Base-by-base conservation (phyloP, 2,797 vertebrate genomes). In the Acridotheres tristis region DNA sequence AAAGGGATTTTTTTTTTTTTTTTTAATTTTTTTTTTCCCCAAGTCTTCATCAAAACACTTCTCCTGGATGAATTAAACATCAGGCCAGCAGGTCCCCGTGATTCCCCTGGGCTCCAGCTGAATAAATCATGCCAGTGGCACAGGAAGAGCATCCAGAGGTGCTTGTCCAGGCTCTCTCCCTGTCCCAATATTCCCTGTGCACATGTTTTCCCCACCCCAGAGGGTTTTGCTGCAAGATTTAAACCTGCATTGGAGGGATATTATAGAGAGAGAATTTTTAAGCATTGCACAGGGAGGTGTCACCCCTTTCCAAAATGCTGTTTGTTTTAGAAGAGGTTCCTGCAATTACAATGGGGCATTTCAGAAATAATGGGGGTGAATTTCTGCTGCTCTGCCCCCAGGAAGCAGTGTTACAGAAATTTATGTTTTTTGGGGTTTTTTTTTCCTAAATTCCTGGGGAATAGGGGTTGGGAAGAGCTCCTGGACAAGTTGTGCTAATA, bases 101-200 rank as follows among this genome's bases (percentile, higher is more conserved):
- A 80, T 96, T 97, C 97, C 96, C 97, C 95, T 97, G 97, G 96
- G 91, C 89, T 87, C 66, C 27, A 50, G 95, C 90, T 97, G 98
- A 98, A 98, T 98, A 98, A 98, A 98, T 98, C 98, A 98, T 93
- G 96, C 94, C 91, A 85, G 95, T 84, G 61, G 88, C 93, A 92
- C 95, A 85, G 96, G 85, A 97, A 97, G 97, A 97, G 98, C 97
- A 98, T 98, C 98, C 96, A 47, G 97, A 96, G 91, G 98, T 97
- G 96, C 98, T 97, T 98, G 98, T 98, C 97, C 75, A 80, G 90
- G 97, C 97, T 98, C 97, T 96, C 96, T 97, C 95, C 95, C 72
- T 96, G 97, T 96, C 97, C 91, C 83, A 78, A 36, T 87, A 96
- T 93, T 96, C 97, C 96, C 96, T 51, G 16, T 7, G 77, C 5